phyloP scores from a whole-genome alignment of 2,113 vertebrate species.

The Drymodes brunneopygia region DNA sequence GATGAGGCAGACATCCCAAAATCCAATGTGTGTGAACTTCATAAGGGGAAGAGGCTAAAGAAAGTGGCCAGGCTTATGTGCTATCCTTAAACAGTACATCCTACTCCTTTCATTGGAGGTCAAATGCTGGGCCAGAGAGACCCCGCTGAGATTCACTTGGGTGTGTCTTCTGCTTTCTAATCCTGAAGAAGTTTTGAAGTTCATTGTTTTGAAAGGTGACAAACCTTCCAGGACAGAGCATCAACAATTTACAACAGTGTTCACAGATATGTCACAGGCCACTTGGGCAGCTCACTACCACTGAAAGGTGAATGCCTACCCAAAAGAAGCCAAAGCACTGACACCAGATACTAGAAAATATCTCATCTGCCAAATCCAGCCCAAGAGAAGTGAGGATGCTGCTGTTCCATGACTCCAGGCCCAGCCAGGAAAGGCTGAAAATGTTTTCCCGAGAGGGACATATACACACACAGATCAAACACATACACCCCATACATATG shows the following conservation, averaged over 20 bases:
- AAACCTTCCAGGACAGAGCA: not conserved
- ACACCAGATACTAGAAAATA: not conserved
- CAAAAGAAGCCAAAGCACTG: not conserved
- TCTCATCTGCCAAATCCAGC: not conserved
- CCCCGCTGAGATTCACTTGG: not conserved
- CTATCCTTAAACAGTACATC: not conserved
- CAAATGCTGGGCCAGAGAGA: not conserved
- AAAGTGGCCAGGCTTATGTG: not conserved
- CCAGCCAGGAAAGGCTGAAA: not conserved
- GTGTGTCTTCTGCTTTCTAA: not conserved
- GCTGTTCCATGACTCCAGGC: not conserved
- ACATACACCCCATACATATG: rapidly evolving
- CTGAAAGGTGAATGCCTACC: not conserved
- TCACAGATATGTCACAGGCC: not conserved
- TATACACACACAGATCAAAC: not conserved
- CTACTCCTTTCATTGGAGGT: not conserved
- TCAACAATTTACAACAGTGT: not conserved
- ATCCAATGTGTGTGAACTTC: not conserved
- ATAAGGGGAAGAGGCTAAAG: not conserved
- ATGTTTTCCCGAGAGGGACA: not conserved
- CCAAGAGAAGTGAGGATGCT: not conserved
- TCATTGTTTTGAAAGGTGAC: not conserved
- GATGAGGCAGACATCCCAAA: not conserved
- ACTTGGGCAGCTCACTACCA: not conserved
- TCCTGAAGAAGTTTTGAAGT: not conserved